Evolutionary conservation across 92 coral and sea anemone species (phyloP), one percentile per base, ranked within the genome.

Genomic region (Zoanthus gigantus): DNA sequence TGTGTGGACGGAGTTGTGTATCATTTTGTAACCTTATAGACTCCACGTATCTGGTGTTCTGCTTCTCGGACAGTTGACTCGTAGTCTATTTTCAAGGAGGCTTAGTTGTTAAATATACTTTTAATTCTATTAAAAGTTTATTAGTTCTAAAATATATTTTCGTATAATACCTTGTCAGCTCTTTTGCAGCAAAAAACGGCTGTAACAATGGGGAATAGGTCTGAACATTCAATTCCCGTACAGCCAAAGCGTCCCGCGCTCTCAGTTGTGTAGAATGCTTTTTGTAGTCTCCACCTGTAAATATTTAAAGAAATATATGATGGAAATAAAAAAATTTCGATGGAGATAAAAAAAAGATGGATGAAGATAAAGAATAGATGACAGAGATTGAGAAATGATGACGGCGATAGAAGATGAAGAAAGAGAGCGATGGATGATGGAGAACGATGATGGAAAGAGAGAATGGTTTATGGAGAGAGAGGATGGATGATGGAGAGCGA

Each of bases 241-340:
- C 84, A 79, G 54, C 84, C 84, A 63, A 14, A 60, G 72, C 72
- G 45, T 34, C 84, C 84, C 15, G 54, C 54, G 37, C 84, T 79
- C 1, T 79, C 84, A n/a, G 54, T 66, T 79, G 84, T 79, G 37
- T 79, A 79, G 84, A 79, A 79, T 29, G 84, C 84, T 34, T 45
- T 79, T 30, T 79, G 84, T 16, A 79, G 34, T 54, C 72, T 79
- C 84, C 84, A 79, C 56, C 84, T 79, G 72, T 18, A 9, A 77
- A 23, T 15, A 10, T 15, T 50, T 50, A 37, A 37, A 37, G 4
- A 37, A 37, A 37, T 37, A 4, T 37, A 37, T 37, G 42, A 4
- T 37, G 4, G 42, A 37, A 4, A 37, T 37, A 37, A 37, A 37
- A 2, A 37, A 37, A 37, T 37, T 37, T 2, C 42, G 42, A 37